phyloP scores from a whole-genome alignment of 2,113 vertebrate species.

The Myrmophylax atrothorax region DNA sequence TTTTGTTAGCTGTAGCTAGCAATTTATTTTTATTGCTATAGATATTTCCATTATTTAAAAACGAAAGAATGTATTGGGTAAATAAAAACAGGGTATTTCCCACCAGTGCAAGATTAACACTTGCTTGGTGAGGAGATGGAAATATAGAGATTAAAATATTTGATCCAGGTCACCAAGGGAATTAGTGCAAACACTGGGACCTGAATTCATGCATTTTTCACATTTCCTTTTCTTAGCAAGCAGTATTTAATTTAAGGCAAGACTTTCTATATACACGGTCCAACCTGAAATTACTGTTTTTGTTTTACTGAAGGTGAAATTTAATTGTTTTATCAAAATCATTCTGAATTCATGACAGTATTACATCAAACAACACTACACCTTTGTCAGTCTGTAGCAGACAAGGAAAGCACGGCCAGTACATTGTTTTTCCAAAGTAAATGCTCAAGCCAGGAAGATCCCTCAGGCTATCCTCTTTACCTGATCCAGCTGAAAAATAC shows the following conservation, averaged over 20 bases:
- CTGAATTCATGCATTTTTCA: background rate
- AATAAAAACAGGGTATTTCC: background rate
- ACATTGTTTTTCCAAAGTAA: background rate
- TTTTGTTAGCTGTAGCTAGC: background rate
- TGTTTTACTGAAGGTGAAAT: background rate
- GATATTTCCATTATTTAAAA: background rate
- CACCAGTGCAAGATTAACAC: background rate
- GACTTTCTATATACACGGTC: background rate
- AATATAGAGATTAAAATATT: background rate
- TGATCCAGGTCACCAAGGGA: background rate
- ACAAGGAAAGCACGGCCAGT: background rate
- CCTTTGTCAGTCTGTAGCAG: background rate
- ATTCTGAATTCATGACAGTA: background rate
- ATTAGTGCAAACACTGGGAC: background rate
- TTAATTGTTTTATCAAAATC: background rate
- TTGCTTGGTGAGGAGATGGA: background rate
- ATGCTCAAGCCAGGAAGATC: background rate
- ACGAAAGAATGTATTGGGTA: background rate
- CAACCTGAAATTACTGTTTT: background rate
- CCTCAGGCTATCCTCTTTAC: background rate
- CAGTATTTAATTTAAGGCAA: background rate
- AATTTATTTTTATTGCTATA: background rate
- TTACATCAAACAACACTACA: background rate
- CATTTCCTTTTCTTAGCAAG: background rate
- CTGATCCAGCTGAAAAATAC: background rate